Conservation (phyloP, 2,888 invertebrate species). For the Colostygia pectinataria region DNA sequence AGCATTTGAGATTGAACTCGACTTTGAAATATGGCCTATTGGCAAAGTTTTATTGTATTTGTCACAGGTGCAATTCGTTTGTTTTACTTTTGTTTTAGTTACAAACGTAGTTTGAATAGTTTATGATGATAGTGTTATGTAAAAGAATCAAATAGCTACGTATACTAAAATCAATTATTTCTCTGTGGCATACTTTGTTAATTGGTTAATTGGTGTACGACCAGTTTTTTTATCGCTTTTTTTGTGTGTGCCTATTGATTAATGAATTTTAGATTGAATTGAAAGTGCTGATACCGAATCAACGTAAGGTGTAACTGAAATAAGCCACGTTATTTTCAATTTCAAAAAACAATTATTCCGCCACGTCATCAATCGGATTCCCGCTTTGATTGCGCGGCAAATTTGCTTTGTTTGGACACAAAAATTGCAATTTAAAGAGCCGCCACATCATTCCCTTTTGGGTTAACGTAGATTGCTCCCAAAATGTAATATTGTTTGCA, state of each 20-base stretch:
- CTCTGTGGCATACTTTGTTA: too few relatives aligned
- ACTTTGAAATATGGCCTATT: conserved; percentile 79
- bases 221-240: too few relatives aligned
- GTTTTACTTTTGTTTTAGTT: conserved; percentile 60
- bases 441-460: conserved; percentile 83
- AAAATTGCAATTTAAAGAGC: conserved; percentile 83
- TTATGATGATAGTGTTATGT: conserved; percentile 27
- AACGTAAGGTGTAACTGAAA: conserved; percentile 60
- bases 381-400: conserved; percentile 83
- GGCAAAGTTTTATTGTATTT: conserved; percentile 80
- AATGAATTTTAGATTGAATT: too few relatives aligned
- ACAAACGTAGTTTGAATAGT: conserved; percentile 32
- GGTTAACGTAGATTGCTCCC: conserved; percentile 81
- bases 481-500: conserved; percentile 82
- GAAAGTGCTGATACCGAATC: neutral
- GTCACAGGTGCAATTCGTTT: conserved; percentile 71
- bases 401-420: conserved; percentile 83
- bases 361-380: conserved; percentile 83
- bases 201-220: too few relatives aligned
- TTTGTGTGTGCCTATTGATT: too few relatives aligned
- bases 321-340: conserved; percentile 77
- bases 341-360: conserved; percentile 82
- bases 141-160: conserved; percentile 7
- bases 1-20: conserved; percentile 77
- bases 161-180: neutral